Evolutionary conservation across 2,888 invertebrate genomes (phyloP).

Genomic region (Drosophila basisetae): DNA sequence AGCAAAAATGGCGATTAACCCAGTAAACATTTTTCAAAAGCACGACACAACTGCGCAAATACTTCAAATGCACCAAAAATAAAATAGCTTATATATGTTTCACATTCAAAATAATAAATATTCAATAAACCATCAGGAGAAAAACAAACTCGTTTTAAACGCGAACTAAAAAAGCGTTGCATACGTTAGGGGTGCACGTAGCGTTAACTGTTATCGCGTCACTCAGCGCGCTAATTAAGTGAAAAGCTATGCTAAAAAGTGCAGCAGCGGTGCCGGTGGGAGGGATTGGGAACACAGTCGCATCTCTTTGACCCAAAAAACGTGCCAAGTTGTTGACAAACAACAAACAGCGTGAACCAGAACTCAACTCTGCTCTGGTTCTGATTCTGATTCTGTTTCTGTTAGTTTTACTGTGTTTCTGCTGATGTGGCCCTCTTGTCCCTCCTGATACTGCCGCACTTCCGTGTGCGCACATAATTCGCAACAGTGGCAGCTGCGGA

Average conservation of each 20-base stretch:
- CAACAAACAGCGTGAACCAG: constrained; percentile 61
- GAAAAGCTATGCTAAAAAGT: constrained; percentile 76
- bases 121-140: too few species aligned
- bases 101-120: not conserved
- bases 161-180: constrained; percentile 60
- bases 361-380: constrained; percentile 28
- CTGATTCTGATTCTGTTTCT: constrained; percentile 31
- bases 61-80: not conserved
- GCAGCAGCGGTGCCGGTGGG: constrained; percentile 14
- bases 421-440: not conserved
- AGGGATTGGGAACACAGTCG: constrained; percentile 6
- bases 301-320: constrained; percentile 69
- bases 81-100: not conserved
- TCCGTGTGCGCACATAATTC: constrained; percentile 72
- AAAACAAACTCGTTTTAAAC: not conserved
- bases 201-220: constrained; percentile 73
- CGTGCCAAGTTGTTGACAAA: constrained; percentile 78
- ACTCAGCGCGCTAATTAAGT: constrained; percentile 78
- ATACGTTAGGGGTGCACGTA: constrained; percentile 66
- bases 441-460: constrained; percentile 35
- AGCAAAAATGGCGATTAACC: not conserved
- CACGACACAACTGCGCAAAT: not conserved
- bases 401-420: constrained; percentile 7
- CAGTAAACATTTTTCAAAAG: constrained; percentile 21
- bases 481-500: constrained; percentile 53